phyloP scores from a whole-genome alignment of 2,888 invertebrate species.

The Dryococelus australis region DNA sequence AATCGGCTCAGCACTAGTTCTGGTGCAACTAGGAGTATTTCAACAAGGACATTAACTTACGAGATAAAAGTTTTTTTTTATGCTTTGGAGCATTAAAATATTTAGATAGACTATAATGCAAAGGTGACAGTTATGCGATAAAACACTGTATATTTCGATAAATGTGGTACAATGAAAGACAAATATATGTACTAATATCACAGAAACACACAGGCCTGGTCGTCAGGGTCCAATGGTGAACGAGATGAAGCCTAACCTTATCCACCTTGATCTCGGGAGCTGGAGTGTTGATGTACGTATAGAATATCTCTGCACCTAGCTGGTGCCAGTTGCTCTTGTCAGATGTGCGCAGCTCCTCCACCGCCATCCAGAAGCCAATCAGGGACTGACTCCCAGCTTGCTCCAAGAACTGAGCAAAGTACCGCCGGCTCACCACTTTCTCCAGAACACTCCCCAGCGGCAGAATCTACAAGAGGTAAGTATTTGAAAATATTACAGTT shows the following conservation, averaged over 20 bases:
- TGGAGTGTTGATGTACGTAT: conserved; percentile 84
- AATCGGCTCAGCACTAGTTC: no score
- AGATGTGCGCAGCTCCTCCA: conserved; percentile 82
- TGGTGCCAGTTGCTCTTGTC: conserved; percentile 82
- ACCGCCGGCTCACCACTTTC: conserved; percentile 80
- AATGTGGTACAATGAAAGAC: no score
- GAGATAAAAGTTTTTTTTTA: no score
- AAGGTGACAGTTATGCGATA: no score
- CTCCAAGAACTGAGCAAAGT: conserved; percentile 81
- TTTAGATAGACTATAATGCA: no score
- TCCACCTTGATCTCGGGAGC: conserved; percentile 84
- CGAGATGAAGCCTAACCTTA: conserved; percentile 61
- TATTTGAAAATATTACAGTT: background rate
- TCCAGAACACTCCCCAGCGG: conserved; percentile 77
- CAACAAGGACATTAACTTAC: no score
- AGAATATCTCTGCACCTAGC: conserved; percentile 90
- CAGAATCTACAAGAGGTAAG: conserved; percentile 63
- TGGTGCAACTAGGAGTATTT: no score
- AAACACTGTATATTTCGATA: no score
- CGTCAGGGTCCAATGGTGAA: background rate
- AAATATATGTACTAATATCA: no score
- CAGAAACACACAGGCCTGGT: no score
- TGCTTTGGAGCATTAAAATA: no score
- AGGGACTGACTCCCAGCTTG: conserved; percentile 84
- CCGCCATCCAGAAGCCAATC: conserved; percentile 85